phyloP scores from a whole-genome alignment of 2,888 invertebrate genomes.

The Schizaphis graminum region DNA sequence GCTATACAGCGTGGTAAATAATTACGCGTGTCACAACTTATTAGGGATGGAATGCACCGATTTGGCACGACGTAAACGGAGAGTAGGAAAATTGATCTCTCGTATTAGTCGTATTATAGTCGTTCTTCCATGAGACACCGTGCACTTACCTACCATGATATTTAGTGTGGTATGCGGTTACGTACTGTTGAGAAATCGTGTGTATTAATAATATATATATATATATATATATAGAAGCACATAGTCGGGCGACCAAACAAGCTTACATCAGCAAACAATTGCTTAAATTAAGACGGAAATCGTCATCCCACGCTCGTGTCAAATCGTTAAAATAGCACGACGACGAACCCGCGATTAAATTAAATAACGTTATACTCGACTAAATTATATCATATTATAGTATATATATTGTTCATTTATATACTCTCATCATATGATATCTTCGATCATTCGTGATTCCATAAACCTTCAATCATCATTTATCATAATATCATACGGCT shows the following conservation, averaged over 20 bases:
- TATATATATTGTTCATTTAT: neutral
- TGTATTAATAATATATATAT: neutral
- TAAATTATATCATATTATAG: neutral
- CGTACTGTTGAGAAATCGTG: conserved; percentile 15
- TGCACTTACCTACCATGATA: neutral
- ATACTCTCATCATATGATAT: neutral
- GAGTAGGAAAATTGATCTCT: neutral
- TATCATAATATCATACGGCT: neutral
- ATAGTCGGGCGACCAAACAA: neutral
- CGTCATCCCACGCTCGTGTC: conserved; percentile 11
- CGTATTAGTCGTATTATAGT: too few species aligned
- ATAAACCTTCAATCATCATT: neutral
- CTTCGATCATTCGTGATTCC: neutral
- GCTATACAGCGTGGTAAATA: neutral
- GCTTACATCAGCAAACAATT: neutral
- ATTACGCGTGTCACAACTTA: neutral
- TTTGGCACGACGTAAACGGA: neutral
- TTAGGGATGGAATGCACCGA: neutral
- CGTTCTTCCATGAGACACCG: neutral
- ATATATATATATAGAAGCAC: neutral
- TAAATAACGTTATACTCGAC: neutral
- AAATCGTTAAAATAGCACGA: conserved; percentile 26
- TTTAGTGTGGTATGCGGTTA: conserved; percentile 11
- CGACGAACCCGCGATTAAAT: conserved; percentile 12
- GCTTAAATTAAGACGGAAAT: conserved; percentile 25